Percentiles rank a stretch among this genome's conserved stretches.
These are phyloP conservation scores for Oceanodroma tethys DNA, from an alignment of 2,113 vertebrate genomes.

Conservation along the genomic window DNA sequence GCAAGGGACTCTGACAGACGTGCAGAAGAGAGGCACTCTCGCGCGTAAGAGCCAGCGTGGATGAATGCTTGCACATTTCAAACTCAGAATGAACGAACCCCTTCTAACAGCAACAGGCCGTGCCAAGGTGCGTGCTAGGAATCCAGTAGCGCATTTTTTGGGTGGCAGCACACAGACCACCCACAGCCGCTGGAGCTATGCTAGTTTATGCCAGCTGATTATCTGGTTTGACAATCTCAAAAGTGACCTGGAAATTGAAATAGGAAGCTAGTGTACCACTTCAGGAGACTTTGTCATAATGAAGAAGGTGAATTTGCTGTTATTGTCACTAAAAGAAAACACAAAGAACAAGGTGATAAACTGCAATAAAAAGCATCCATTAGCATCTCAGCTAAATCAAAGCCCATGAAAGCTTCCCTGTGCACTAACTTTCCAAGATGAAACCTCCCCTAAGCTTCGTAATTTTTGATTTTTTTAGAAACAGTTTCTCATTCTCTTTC, in stretches of 20 bases:
- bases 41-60: accelerated
- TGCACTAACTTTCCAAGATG: neutral
- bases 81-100: neutral
- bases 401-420: neutral
- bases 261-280: neutral
- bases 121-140: neutral
- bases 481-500: neutral
- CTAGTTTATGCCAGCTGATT: neutral
- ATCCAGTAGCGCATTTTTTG: neutral
- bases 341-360: neutral
- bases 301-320: neutral
- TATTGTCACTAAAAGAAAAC: neutral
- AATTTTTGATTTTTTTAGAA: neutral
- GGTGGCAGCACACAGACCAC: neutral
- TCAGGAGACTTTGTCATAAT: neutral
- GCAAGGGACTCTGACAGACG: neutral
- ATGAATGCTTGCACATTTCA: neutral
- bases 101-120: neutral
- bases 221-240: neutral
- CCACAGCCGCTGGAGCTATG: neutral
- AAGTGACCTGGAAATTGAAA: neutral
- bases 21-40: neutral
- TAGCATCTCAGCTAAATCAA: neutral
- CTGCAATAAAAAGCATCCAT: neutral
- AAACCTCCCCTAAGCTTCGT: neutral